Base-by-base conservation (phyloP, 2,113 vertebrate genomes). In the Aphelocoma coerulescens region DNA sequence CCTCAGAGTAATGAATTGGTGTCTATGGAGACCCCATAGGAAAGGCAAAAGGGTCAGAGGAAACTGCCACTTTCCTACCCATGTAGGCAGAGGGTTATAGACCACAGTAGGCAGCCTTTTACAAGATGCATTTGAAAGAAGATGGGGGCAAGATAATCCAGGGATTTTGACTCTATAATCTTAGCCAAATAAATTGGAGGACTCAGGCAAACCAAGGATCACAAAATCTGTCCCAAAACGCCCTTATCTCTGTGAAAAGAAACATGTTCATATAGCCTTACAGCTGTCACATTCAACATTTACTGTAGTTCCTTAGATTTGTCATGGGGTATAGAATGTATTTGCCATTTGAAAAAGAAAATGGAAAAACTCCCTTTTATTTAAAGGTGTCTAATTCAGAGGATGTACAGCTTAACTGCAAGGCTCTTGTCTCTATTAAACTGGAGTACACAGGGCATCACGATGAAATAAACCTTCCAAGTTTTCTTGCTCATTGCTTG, bases 21-120 rank as follows among this genome's bases (percentile, higher is more conserved):
- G 15, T 10, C 44, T 58, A 1, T 13, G 44, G 57, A 82, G 24
- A n/a, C 4, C 4, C 16, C 1, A 1, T 4, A 41, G 26, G 32
- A 92, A 73, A n/a, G 16, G 26, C 8, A 57, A 65, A 85, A 41
- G 11, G 4, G 14, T 23, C 24, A 51, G 17, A 48, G 28, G 37
- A 85, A 76, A 13, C 20, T 79, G 11, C 6, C 7, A 19, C 26
- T 66, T 78, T 41, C 12, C 13, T 63, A 16, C 52, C 35, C 3
- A 1, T 39, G 49, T 11, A 62, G 35, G 10, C 48, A 69, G 26
- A 76, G 32, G 26, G 32, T 23, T 33, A 27, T 3, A 49, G 30
- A 72, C 17, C 16, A 28, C 28, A 49, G 35, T 9, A 51, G 51
- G 9, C 63, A 85, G 16, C 24, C 17, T 66, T 49, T 77, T 59